phyloP scores from a whole-genome alignment of 2,888 invertebrate genomes.

The Volucella inanis region DNA sequence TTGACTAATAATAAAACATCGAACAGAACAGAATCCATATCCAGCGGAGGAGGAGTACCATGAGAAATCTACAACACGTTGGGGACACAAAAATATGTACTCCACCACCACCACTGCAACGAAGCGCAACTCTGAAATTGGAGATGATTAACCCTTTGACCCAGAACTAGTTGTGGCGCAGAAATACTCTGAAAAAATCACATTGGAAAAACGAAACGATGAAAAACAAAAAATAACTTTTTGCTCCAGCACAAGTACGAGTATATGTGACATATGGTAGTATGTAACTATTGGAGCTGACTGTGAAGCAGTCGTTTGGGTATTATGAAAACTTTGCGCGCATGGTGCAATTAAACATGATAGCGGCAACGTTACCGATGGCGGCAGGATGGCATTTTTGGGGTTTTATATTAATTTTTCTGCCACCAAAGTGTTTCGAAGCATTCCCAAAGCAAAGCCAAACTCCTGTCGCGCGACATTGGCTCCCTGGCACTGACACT shows the following conservation, averaged over 20 bases:
- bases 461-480: too few species aligned
- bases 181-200: conserved; percentile 15
- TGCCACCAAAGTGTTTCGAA: conserved; percentile 29
- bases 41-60: background rate
- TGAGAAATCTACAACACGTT: conserved; percentile 6
- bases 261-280: conserved; percentile 1
- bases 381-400: conserved; percentile 59
- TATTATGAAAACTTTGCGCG: conserved; percentile 54
- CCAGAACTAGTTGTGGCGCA: conserved; percentile 74
- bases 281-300: conserved; percentile 41
- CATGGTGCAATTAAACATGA: conserved; percentile 63
- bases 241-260: conserved; percentile 3
- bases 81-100: background rate
- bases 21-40: conserved; percentile 29
- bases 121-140: conserved; percentile 67
- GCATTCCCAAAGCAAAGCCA: background rate
- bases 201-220: conserved; percentile 38
- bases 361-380: conserved; percentile 15
- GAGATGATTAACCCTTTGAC: conserved; percentile 77
- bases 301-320: conserved; percentile 8
- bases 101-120: conserved; percentile 9
- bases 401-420: conserved; percentile 69
- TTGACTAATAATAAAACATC: conserved; percentile 62
- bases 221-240: conserved; percentile 19
- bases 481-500: background rate